Conservation (phyloP, 2,888 invertebrate genomes). For the Coenonympha arcania region DNA sequence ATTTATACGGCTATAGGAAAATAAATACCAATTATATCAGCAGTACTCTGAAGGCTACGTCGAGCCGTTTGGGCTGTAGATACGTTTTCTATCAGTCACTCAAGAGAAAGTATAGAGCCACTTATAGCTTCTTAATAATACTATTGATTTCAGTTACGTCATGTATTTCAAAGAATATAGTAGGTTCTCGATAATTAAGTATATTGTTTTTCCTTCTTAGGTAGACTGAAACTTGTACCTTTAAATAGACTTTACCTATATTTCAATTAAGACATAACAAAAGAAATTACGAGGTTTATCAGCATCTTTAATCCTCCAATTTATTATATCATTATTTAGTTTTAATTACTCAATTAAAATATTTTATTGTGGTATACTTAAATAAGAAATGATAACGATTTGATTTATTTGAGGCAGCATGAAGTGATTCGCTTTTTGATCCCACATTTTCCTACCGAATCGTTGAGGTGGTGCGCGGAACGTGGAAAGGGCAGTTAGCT, state of each 20-base stretch:
- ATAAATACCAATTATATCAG: no score
- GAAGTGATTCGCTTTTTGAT: conserved; percentile 52
- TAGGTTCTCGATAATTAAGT: conserved; percentile 14
- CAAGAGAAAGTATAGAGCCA: no score
- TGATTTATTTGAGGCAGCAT: conserved; percentile 59
- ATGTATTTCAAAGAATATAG: conserved; percentile 22
- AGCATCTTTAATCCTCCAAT: conserved; percentile 20
- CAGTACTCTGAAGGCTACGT: no score
- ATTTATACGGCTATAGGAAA: no score
- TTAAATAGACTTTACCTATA: conserved; percentile 11
- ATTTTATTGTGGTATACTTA: conserved; percentile 3
- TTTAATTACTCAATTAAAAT: conserved; percentile 15
- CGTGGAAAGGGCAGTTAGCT: conserved; percentile 28
- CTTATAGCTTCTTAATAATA: no score
- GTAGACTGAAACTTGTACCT: conserved; percentile 23
- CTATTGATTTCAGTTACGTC: background rate
- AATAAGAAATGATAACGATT: conserved; percentile 6
- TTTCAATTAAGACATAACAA: conserved; percentile 14
- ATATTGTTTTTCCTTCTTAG: conserved; percentile 25
- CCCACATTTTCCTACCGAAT: conserved; percentile 49
- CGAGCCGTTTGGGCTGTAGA: no score
- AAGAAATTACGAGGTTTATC: conserved; percentile 13
- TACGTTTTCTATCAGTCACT: no score
- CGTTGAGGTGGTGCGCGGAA: conserved; percentile 46
- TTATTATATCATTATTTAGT: conserved; percentile 24